A percentile compares a stretch with the other conserved stretches of the same genome.
These are phyloP conservation scores for Bombus pascuorum DNA, from an alignment of 1,140 invertebrate species.

Conservation along the genomic window DNA sequence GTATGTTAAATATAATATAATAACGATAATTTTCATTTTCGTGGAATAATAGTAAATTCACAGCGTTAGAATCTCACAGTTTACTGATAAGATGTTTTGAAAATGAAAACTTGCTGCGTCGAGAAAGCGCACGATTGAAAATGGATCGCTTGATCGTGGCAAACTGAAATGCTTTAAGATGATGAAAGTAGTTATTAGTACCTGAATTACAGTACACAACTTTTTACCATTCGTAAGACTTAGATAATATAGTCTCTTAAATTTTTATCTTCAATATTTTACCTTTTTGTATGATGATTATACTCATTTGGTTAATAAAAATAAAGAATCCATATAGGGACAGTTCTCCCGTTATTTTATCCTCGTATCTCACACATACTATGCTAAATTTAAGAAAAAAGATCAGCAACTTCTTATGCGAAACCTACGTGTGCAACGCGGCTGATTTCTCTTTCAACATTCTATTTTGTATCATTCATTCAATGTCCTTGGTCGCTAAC, in stretches of 20 bases:
- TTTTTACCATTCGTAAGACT: slow-evolving; percentile 45
- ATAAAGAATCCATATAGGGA: slow-evolving; percentile 21
- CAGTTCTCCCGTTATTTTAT: not conserved
- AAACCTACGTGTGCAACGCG: not conserved
- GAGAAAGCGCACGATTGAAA: not conserved
- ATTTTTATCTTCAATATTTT: slow-evolving; percentile 57
- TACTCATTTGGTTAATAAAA: slow-evolving; percentile 43
- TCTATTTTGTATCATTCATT: slow-evolving; percentile 4
- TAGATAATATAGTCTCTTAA: slow-evolving; percentile 51
- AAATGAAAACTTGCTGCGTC: not conserved
- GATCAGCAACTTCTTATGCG: not conserved
- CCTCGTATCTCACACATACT: not conserved
- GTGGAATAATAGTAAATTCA: not conserved
- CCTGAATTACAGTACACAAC: slow-evolving; percentile 69
- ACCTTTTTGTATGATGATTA: slow-evolving; percentile 53
- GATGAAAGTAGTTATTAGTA: slow-evolving; percentile 62
- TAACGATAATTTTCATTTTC: slow-evolving; percentile 1
- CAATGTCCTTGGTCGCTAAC: not conserved
- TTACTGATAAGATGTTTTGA: slow-evolving; percentile 13
- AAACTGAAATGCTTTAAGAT: slow-evolving; percentile 58
- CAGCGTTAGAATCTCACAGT: slow-evolving; percentile 1
- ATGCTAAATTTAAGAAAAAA: slow-evolving; percentile 6
- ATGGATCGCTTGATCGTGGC: not conserved
- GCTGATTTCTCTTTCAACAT: slow-evolving; percentile 21
- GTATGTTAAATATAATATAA: not conserved